These are phyloP conservation scores for Centruroides vittatus DNA, from an alignment of 1,140 invertebrate genomes.

Conservation along the genomic window DNA sequence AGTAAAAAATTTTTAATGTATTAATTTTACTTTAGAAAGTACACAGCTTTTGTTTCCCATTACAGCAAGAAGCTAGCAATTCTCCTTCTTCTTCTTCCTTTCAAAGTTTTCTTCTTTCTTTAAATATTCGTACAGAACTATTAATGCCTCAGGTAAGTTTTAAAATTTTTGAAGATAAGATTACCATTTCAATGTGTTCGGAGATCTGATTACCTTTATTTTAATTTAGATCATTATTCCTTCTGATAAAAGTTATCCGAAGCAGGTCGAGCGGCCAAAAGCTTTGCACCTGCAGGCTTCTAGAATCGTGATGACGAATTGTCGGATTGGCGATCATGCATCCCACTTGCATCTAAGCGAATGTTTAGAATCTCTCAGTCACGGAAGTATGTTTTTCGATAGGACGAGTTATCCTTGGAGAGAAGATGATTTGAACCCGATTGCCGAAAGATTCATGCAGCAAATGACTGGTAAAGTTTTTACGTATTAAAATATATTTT, in stretches of 20 bases:
- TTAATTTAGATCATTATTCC: constrained; percentile 26
- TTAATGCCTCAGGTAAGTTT: constrained; percentile 26
- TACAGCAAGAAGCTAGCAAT: too few species aligned
- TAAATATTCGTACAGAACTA: constrained; percentile 10
- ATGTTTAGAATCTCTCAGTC: constrained; percentile 52
- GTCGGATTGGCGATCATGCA: constrained; percentile 44
- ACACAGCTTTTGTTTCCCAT: too few species aligned
- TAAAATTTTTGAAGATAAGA: constrained; percentile 7
- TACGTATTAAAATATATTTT: background rate
- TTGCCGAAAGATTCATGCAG: constrained; percentile 57
- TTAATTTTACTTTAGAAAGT: too few species aligned
- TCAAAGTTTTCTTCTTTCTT: background rate
- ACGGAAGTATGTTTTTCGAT: constrained; percentile 51
- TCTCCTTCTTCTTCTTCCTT: too few species aligned
- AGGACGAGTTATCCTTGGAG: constrained; percentile 52
- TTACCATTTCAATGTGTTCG: too few species aligned
- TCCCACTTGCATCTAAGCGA: constrained; percentile 54
- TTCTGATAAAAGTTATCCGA: constrained; percentile 44
- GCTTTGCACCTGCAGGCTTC: constrained; percentile 68
- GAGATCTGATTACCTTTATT: background rate
- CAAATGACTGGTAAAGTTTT: constrained; percentile 46
- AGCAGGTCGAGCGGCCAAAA: constrained; percentile 63
- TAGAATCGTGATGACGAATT: constrained; percentile 60
- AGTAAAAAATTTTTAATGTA: too few species aligned
- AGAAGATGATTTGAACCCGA: constrained; percentile 44